Base-by-base conservation (phyloP, 1,140 invertebrate genomes). In the Heliconius hermathena region DNA sequence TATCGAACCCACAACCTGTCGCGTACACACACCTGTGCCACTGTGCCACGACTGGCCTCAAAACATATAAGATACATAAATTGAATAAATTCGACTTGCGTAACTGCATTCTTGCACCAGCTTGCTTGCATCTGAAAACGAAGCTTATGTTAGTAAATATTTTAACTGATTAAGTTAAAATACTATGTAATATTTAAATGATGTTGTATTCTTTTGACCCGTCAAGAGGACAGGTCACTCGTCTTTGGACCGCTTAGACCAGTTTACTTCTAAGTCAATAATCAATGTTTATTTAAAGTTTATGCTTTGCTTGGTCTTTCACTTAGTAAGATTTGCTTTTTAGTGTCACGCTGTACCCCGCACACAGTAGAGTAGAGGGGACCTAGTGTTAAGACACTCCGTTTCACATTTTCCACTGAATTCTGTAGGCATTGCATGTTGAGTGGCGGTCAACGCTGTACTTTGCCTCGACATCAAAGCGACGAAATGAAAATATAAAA, bases 81-180 rank as follows among this genome's bases (percentile, higher is more conserved):
- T 78, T 82, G 76, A 80, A 82, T 82, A 80, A 82, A 82, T 82
- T 74, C 74, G 70, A 29, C 41, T 83, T 83, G 82, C 82, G 77
- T 81, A 83, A 83, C 74, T 8, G 66, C 80, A 83, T 83, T 83
- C 79, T 79, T 81, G 77, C 49, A 71, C 74, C 76, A 1, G 5
- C 6, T 36, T 74, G 76, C 79, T 79, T 81, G 82, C 82, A 74
- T 79, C 81, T 79, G 78, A 82, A 82, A 82, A 82, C 75, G 74
- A 71, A 54, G 78, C 71, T 82, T 36, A 36, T 1, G 33, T 36
- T 41, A 66, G 52, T 71, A 75, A 41, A 80, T 76, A 76, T 46
- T 52, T 80, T 72, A 74, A 22, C 52, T 49, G 73, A 75, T 76
- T 80, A 80, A 41, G 66, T 80, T 76, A 46, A 75, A 71, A 29